Percentiles rank a stretch among this genome's conserved stretches.
Conservation (phyloP, 2,888 invertebrate genomes). For the Athrips mouffetella region DNA sequence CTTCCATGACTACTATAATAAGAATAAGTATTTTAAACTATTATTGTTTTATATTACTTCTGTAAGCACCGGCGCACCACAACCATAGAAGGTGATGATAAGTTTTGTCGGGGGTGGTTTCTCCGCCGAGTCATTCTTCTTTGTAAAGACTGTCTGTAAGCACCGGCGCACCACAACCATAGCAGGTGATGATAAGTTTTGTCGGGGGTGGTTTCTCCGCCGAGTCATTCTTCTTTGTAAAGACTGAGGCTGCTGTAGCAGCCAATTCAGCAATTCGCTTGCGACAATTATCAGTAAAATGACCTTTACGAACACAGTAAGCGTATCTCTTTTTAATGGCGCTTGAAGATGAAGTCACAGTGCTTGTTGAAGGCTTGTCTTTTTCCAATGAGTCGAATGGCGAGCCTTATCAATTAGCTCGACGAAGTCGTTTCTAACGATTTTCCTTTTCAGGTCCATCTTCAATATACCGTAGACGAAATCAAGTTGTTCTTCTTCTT, state of each 20-base stretch:
- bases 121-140: not conserved
- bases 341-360: not conserved
- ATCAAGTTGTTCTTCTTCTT: not conserved
- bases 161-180: constrained; percentile 28
- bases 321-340: not conserved
- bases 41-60: too few species aligned
- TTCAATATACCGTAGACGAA: not conserved
- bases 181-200: constrained; percentile 18
- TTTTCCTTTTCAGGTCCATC: not conserved
- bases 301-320: not conserved
- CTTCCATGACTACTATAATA: too few species aligned
- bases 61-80: constrained; percentile 26
- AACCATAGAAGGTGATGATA: constrained; percentile 24
- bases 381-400: not conserved
- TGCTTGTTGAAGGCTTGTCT: not conserved
- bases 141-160: too few species aligned
- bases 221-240: not conserved
- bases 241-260: not conserved
- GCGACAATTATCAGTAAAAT: not conserved
- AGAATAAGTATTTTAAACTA: too few species aligned
- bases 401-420: not conserved
- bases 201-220: too few species aligned
- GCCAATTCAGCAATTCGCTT: not conserved
- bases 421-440: not conserved
- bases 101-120: too few species aligned